Conservation (phyloP, 1,140 invertebrate species). For the Paraescarpia echinospica region DNA sequence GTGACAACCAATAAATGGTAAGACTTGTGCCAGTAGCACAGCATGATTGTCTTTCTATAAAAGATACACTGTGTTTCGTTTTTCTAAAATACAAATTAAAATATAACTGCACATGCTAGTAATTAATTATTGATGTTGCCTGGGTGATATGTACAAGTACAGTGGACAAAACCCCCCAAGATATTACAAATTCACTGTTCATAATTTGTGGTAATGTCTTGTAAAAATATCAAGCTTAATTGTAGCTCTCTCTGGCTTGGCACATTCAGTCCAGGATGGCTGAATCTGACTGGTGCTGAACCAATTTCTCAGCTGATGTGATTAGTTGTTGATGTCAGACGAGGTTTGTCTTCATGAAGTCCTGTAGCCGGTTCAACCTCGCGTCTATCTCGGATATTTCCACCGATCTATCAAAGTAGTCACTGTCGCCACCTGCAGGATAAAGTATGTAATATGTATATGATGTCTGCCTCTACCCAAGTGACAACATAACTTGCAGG, state of each 20-base stretch:
- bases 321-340: conserved; percentile 7
- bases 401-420: conserved; percentile 47
- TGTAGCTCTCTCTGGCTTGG: neutral
- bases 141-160: neutral
- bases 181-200: neutral
- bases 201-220: neutral
- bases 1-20: neutral
- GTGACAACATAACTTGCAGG: neutral
- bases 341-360: conserved; percentile 43
- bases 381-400: conserved; percentile 56
- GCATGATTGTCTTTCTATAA: neutral
- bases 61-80: neutral
- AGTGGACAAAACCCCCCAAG: neutral
- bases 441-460: neutral
- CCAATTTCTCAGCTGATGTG: neutral
- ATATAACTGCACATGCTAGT: neutral
- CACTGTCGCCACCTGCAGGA: conserved; percentile 40
- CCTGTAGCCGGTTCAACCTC: conserved; percentile 49
- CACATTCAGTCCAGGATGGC: neutral
- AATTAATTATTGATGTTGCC: neutral
- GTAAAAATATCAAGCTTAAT: neutral
- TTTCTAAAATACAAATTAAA: neutral
- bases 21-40: neutral
- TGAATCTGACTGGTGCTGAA: neutral
- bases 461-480: neutral